A percentile compares a stretch with the other conserved stretches of the same genome.
These are phyloP conservation scores for Strix uralensis DNA, from an alignment of 2,113 vertebrate genomes.

Conservation along the genomic window DNA sequence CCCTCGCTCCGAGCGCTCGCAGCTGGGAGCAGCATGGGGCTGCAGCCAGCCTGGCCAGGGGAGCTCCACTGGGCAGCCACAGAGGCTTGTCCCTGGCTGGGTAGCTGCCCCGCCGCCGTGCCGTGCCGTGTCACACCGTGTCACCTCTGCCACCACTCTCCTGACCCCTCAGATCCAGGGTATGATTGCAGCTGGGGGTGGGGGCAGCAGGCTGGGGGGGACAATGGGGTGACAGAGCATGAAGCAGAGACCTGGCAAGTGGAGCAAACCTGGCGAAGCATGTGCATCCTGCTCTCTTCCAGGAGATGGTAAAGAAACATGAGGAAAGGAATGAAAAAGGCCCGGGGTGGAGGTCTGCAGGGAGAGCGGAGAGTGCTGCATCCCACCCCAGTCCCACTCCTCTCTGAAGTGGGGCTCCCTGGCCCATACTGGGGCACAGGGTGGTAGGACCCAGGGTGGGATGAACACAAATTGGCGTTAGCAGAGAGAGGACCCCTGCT, in stretches of 20 bases:
- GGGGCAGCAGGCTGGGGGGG: background rate
- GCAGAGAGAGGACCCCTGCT: background rate
- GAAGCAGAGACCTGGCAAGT: background rate
- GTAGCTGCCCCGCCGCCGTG: background rate
- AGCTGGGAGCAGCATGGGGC: constrained; percentile 61
- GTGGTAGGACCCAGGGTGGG: background rate
- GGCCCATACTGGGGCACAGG: rapidly evolving
- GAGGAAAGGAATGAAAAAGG: background rate
- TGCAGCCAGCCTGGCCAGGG: background rate
- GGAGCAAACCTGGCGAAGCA: rapidly evolving
- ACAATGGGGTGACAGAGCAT: background rate
- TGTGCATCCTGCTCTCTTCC: background rate
- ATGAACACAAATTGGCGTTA: background rate
- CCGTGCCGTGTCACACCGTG: rapidly evolving
- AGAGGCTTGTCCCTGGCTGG: background rate
- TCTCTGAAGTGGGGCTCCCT: background rate
- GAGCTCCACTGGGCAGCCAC: background rate
- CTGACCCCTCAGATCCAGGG: rapidly evolving
- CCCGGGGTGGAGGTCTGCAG: background rate
- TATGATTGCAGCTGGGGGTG: background rate
- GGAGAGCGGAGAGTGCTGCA: background rate
- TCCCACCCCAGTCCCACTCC: background rate
- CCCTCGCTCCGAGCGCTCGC: background rate
- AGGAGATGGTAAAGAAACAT: background rate
- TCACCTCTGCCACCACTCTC: background rate